A percentile compares a stretch with the other conserved stretches of the same genome.
Conservation (phyloP, 2,113 vertebrate genomes). For the Balaeniceps rex region DNA sequence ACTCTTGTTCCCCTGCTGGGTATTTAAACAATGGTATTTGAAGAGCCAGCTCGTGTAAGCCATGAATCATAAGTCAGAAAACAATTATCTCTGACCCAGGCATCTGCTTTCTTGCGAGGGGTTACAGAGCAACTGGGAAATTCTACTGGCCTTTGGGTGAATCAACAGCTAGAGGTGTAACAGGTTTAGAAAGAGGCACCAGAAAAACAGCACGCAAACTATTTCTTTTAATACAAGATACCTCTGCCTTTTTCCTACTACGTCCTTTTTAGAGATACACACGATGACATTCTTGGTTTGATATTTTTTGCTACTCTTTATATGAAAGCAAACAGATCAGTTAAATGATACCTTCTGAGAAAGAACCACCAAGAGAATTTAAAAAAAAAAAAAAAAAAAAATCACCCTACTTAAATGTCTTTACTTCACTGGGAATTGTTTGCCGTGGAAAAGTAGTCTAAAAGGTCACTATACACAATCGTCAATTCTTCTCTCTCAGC, state of each 20-base stretch:
- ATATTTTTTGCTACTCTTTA: not conserved
- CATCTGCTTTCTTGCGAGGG: not conserved
- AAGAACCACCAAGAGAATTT: not conserved
- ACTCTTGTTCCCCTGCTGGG: not conserved
- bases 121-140: not conserved
- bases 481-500: not conserved
- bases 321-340: not conserved
- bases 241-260: not conserved
- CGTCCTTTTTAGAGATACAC: not conserved
- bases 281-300: not conserved
- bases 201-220: not conserved
- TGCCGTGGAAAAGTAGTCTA: not conserved
- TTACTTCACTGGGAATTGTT: not conserved
- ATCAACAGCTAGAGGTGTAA: not conserved
- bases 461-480: constrained; percentile 23
- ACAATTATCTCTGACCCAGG: not conserved
- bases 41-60: not conserved
- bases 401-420: not conserved
- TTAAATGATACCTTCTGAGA: not conserved
- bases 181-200: not conserved
- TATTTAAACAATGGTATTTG: not conserved
- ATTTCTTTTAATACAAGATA: not conserved
- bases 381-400: not conserved
- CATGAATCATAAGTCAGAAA: not conserved
- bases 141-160: not conserved